These are phyloP conservation scores for Sinodicranocentrus sp. DNA, from an alignment of 2,888 invertebrate species.

Conservation along the genomic window DNA sequence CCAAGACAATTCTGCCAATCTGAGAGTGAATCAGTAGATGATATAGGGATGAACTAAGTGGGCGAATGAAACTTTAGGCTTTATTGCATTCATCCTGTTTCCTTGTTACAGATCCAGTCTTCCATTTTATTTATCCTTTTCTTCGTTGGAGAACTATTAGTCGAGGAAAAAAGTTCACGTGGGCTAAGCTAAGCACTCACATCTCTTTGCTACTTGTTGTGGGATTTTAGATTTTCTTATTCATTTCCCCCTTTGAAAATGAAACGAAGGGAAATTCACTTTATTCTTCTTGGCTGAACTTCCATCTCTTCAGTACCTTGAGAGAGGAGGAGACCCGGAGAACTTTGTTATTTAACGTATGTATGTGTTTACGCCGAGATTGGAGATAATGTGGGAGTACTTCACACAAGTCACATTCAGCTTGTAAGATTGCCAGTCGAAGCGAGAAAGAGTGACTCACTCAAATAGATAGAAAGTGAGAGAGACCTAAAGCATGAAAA, in stretches of 20 bases:
- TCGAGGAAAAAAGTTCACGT: not conserved
- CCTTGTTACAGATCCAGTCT: not conserved
- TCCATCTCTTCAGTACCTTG: too few species aligned
- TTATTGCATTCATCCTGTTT: not conserved
- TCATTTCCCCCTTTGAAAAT: too few species aligned
- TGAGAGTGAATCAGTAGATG: not conserved
- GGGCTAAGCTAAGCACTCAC: too few species aligned
- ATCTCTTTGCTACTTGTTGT: too few species aligned
- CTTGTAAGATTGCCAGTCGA: slow-evolving; percentile 3
- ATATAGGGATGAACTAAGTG: not conserved
- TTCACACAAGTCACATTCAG: not conserved
- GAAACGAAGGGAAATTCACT: too few species aligned
- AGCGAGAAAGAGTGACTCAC: not conserved
- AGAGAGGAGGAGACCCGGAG: too few species aligned
- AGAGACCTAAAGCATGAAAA: slow-evolving; percentile 9
- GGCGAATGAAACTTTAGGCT: not conserved
- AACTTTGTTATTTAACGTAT: slow-evolving; percentile 6
- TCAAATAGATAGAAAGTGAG: slow-evolving; percentile 1
- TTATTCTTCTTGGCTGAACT: too few species aligned
- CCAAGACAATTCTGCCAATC: not conserved
- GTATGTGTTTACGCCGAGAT: not conserved
- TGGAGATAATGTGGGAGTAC: not conserved
- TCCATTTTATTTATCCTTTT: not conserved
- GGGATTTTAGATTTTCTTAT: too few species aligned
- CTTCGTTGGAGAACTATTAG: not conserved